A percentile compares a stretch with the other conserved stretches of the same genome.
Evolutionary conservation across 2,113 vertebrate genomes (phyloP).

Genomic region (Artemisiospiza belli): DNA sequence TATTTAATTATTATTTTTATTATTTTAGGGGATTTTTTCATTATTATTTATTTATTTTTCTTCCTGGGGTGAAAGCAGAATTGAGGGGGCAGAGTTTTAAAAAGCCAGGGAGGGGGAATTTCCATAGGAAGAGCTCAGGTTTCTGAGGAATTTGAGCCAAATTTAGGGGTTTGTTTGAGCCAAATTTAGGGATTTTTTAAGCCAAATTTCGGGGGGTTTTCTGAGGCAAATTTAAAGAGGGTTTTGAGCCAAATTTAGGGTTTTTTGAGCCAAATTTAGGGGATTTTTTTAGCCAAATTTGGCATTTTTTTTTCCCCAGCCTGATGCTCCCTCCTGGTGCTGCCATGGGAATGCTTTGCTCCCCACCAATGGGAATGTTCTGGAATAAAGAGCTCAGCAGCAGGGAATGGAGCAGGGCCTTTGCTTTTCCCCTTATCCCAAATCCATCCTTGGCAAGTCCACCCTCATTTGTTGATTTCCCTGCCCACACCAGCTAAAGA

Average conservation of each 20-base stretch:
- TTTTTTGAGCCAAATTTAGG: not conserved
- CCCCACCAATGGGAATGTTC: not conserved
- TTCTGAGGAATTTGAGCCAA: not conserved
- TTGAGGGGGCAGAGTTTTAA: not conserved
- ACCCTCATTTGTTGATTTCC: not conserved
- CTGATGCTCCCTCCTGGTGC: not conserved
- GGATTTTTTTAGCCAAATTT: not conserved
- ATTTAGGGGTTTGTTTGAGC: not conserved
- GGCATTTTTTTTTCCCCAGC: not conserved
- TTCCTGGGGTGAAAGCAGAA: not conserved
- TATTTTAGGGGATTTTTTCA: too few species aligned
- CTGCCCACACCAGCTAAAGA: fast-evolving
- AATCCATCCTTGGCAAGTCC: not conserved
- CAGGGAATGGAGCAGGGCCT: not conserved
- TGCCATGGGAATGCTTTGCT: not conserved
- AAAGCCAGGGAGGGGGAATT: not conserved
- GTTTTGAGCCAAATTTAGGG: too few species aligned
- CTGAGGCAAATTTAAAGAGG: not conserved
- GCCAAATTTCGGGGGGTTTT: not conserved
- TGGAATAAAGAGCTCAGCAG: not conserved
- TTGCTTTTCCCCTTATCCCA: not conserved
- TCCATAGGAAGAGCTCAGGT: not conserved
- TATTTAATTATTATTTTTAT: too few species aligned
- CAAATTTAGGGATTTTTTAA: not conserved
- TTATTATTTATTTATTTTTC: too few species aligned